phyloP scores from a whole-genome alignment of 1,140 invertebrate genomes.

The Drosophila nigromelanica region DNA sequence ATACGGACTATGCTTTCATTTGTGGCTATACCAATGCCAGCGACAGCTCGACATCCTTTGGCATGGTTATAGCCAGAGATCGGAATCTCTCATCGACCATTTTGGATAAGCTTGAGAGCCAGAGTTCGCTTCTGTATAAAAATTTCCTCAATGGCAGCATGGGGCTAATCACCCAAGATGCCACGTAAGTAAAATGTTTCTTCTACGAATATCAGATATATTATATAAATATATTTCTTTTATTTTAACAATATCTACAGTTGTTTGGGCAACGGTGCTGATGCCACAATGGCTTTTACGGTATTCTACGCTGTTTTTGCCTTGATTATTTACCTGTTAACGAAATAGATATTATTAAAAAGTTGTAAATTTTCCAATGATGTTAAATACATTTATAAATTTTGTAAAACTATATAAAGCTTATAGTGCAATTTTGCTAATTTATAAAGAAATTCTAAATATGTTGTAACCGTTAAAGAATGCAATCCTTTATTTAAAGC shows the following conservation, averaged over 20 bases:
- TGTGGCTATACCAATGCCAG: slow-evolving; percentile 70
- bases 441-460: background rate
- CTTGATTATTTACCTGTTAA: slow-evolving; percentile 27
- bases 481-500: too few species aligned
- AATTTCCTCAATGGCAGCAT: slow-evolving; percentile 65
- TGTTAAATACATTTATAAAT: too few species aligned
- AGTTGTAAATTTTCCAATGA: too few species aligned
- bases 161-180: slow-evolving; percentile 54
- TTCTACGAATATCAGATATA: background rate
- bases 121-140: slow-evolving; percentile 7
- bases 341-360: slow-evolving; percentile 13
- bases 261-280: slow-evolving; percentile 48
- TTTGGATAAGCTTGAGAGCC: slow-evolving; percentile 31
- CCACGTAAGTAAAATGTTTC: slow-evolving; percentile 47
- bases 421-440: too few species aligned
- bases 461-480: background rate
- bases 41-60: slow-evolving; percentile 54
- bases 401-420: too few species aligned
- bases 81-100: slow-evolving; percentile 27
- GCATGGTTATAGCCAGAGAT: slow-evolving; percentile 54
- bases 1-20: slow-evolving; percentile 49
- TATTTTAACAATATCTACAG: slow-evolving; percentile 17
- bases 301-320: slow-evolving; percentile 44
- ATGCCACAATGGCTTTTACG: slow-evolving; percentile 39
- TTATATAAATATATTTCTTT: background rate